phyloP scores from a whole-genome alignment of 2,888 invertebrate genomes.

The Steinernema carpocapsae region DNA sequence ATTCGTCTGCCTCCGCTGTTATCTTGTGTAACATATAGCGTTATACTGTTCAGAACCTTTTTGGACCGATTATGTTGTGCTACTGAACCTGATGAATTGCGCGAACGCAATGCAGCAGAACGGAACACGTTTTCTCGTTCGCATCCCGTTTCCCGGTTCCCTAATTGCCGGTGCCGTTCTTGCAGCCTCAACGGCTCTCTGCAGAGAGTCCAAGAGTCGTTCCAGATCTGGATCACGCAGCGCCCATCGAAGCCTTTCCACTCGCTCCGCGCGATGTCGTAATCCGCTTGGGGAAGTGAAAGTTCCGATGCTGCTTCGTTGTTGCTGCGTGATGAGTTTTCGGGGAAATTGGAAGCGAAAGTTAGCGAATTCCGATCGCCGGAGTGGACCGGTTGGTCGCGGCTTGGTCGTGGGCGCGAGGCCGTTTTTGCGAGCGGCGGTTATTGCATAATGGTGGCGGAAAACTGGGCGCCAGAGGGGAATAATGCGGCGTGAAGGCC shows the following conservation, averaged over 20 bases:
- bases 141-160: neutral
- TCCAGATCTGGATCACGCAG: slow-evolving; percentile 10
- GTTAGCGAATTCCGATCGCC: slow-evolving; percentile 32
- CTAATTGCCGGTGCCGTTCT: neutral
- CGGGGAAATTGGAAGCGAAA: slow-evolving; percentile 32
- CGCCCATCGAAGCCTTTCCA: neutral
- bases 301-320: neutral
- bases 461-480: slow-evolving; percentile 34
- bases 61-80: slow-evolving; percentile 19
- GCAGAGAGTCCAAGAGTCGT: neutral
- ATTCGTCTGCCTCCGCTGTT: neutral
- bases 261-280: slow-evolving; percentile 1
- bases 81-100: neutral
- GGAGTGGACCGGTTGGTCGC: slow-evolving; percentile 29
- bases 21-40: neutral
- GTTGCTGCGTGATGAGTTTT: slow-evolving; percentile 16
- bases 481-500: slow-evolving; percentile 35
- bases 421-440: slow-evolving; percentile 34
- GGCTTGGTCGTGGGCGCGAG: slow-evolving; percentile 10
- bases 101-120: slow-evolving; percentile 12
- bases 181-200: neutral
- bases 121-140: neutral
- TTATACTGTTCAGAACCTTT: slow-evolving; percentile 8
- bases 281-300: slow-evolving; percentile 15
- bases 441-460: slow-evolving; percentile 34